Evolutionary conservation across 2,797 vertebrate species (phyloP).

Genomic region (Morelia viridis): DNA sequence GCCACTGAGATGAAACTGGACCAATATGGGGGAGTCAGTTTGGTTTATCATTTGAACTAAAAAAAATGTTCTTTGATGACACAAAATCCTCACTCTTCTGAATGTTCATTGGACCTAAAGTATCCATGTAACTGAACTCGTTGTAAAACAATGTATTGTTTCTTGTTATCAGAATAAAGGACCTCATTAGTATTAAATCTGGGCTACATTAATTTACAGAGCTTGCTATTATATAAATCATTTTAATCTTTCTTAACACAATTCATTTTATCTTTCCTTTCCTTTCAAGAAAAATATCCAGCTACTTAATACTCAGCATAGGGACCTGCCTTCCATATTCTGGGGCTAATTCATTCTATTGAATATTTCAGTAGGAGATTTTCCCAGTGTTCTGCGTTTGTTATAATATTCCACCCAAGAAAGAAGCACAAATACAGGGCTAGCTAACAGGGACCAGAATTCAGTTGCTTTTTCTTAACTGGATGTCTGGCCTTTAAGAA

Average conservation of each 20-base stretch:
- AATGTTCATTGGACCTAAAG: constrained; percentile 19
- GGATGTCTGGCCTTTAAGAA: neutral
- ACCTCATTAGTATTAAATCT: constrained; percentile 14
- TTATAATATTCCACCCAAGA: neutral
- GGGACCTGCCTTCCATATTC: neutral
- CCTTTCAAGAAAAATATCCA: neutral
- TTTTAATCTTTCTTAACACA: neutral
- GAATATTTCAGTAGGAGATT: neutral
- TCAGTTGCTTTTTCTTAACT: neutral
- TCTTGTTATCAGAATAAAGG: neutral
- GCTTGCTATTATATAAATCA: neutral
- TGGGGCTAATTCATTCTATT: neutral
- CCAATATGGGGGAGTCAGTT: constrained; percentile 29
- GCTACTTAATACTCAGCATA: neutral
- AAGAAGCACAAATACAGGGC: neutral
- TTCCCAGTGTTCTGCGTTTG: neutral
- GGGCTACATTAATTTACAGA: neutral
- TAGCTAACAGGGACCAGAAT: neutral
- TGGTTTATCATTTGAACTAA: neutral
- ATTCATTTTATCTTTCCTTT: neutral
- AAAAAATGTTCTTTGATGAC: constrained; percentile 4
- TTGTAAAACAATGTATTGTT: constrained; percentile 15
- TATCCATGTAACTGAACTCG: neutral
- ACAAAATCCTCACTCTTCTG: neutral
- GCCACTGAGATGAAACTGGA: constrained; percentile 11